Evolutionary conservation across 1,140 invertebrate genomes (phyloP).

Genomic region (Pogonomyrmex barbatus): DNA sequence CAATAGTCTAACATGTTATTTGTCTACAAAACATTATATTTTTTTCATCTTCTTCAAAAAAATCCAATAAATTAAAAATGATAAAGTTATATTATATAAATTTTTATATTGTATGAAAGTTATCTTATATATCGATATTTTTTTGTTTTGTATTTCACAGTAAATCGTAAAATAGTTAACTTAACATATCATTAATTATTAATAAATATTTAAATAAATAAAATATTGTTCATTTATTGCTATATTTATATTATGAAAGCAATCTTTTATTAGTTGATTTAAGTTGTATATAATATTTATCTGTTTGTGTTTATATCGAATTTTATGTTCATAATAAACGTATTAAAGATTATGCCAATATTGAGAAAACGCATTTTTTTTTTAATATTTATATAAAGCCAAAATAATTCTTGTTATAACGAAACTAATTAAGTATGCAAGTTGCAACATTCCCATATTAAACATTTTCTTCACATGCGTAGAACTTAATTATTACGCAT

Average conservation of each 20-base stretch:
- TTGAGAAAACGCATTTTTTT: neutral
- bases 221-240: neutral
- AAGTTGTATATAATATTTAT: neutral
- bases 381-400: neutral
- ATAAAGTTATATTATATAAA: neutral
- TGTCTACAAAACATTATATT: neutral
- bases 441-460: neutral
- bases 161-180: neutral
- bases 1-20: neutral
- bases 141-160: neutral
- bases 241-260: neutral
- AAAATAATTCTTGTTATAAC: neutral
- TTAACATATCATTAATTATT: neutral
- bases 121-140: neutral
- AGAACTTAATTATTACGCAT: neutral
- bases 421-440: neutral
- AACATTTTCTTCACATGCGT: constrained; percentile 1
- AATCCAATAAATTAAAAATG: neutral
- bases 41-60: neutral
- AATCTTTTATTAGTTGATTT: too few species aligned
- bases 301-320: neutral
- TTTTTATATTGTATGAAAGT: neutral
- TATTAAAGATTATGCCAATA: neutral
- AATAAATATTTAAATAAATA: neutral
- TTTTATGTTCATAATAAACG: neutral